phyloP scores from a whole-genome alignment of 2,113 vertebrate genomes.

The Picathartes gymnocephalus region DNA sequence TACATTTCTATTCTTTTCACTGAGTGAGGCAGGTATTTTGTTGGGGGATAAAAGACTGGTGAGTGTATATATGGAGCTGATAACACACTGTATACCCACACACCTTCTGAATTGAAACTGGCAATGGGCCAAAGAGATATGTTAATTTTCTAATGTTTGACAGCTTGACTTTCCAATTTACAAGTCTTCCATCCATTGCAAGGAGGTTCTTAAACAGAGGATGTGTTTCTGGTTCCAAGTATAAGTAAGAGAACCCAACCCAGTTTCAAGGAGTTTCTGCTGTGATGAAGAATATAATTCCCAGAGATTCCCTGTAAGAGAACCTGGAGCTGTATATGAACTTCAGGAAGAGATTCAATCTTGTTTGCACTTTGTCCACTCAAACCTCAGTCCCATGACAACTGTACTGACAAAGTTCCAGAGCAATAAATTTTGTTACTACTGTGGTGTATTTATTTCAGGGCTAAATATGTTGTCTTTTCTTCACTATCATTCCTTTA shows the following conservation, averaged over 20 bases:
- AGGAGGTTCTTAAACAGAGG: background rate
- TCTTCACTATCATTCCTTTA: background rate
- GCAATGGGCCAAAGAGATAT: background rate
- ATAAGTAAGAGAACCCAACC: background rate
- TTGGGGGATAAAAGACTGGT: background rate
- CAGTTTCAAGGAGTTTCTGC: background rate
- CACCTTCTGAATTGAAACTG: background rate
- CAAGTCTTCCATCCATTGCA: background rate
- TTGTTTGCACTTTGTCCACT: background rate
- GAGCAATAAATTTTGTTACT: background rate
- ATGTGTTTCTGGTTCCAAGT: background rate
- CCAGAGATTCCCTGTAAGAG: background rate
- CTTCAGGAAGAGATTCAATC: background rate
- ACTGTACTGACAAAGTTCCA: background rate
- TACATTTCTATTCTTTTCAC: background rate
- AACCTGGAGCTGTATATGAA: background rate
- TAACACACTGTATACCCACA: background rate
- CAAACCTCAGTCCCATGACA: background rate
- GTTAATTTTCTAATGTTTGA: background rate
- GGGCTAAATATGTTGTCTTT: background rate
- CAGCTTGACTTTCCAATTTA: background rate
- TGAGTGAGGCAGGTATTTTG: background rate
- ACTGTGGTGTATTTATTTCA: background rate
- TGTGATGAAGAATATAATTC: background rate
- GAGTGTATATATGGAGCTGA: background rate